These are phyloP conservation scores for Aphrocallistes beatrix DNA, from an alignment of 37 sponge, comb jelly and placozoan species.

Conservation along the genomic window DNA sequence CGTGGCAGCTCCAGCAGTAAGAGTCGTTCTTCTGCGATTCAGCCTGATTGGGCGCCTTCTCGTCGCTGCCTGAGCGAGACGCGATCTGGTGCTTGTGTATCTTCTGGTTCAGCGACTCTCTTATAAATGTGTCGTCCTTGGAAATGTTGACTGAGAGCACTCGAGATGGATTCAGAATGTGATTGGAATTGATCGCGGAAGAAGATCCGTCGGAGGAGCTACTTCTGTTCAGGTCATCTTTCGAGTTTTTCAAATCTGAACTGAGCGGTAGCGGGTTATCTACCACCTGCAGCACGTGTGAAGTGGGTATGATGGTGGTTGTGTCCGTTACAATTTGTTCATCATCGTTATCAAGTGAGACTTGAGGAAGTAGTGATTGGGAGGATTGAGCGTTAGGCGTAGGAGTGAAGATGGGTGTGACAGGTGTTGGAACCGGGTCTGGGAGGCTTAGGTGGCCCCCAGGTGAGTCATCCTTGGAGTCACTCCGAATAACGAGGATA, in stretches of 20 bases:
- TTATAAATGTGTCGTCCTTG: background rate
- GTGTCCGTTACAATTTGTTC: background rate
- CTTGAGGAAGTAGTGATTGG: background rate
- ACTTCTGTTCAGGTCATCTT: background rate
- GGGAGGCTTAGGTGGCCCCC: background rate
- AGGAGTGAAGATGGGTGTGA: background rate
- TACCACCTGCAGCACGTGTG: background rate
- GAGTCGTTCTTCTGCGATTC: conserved; percentile 82
- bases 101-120: background rate
- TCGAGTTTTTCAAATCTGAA: background rate
- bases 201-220: background rate
- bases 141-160: background rate
- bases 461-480: background rate
- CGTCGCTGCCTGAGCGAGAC: no score
- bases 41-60: background rate
- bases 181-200: background rate
- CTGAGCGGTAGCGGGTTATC: background rate
- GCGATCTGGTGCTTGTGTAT: background rate
- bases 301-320: background rate
- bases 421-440: background rate
- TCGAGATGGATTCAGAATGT: background rate
- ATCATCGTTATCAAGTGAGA: background rate
- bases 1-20: conserved; percentile 95
- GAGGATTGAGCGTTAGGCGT: background rate
- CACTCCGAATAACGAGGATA: background rate